Percentiles rank a stretch among this genome's conserved stretches.
Evolutionary conservation across 2,113 vertebrate genomes (phyloP).

Genomic region (Okapia johnstoni): DNA sequence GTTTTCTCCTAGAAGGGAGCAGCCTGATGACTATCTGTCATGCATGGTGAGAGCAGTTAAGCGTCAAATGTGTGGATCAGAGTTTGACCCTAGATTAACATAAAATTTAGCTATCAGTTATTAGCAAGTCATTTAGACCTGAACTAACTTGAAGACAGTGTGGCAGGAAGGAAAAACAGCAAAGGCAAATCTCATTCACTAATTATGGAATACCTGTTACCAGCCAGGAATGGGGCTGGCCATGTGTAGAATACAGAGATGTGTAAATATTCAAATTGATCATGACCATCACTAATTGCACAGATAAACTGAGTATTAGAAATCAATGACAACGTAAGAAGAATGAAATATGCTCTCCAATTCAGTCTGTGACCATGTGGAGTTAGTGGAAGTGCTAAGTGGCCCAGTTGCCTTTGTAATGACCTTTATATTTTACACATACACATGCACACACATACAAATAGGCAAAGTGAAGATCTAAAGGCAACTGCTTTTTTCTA

Average conservation of each 20-base stretch:
- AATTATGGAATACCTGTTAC: not conserved
- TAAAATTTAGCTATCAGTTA: not conserved
- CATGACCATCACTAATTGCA: not conserved
- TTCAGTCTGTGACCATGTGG: not conserved
- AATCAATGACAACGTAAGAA: not conserved
- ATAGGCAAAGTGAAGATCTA: not conserved
- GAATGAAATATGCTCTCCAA: not conserved
- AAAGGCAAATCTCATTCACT: not conserved
- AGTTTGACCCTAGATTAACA: not conserved
- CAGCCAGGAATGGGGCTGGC: not conserved
- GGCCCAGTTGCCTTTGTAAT: not conserved
- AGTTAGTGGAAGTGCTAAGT: not conserved
- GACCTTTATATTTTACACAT: not conserved
- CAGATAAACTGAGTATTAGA: not conserved
- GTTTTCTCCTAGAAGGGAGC: not conserved
- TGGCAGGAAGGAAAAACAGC: not conserved
- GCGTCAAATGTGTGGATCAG: not conserved
- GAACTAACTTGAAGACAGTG: slow-evolving; percentile 22
- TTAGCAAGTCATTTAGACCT: not conserved
- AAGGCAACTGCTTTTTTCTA: not conserved
- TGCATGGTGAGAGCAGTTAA: not conserved
- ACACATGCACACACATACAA: not conserved
- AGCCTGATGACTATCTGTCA: not conserved
- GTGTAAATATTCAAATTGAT: not conserved
- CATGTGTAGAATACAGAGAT: not conserved